Conservation (phyloP, 2,888 invertebrate genomes). For the Coleophora deauratella region DNA sequence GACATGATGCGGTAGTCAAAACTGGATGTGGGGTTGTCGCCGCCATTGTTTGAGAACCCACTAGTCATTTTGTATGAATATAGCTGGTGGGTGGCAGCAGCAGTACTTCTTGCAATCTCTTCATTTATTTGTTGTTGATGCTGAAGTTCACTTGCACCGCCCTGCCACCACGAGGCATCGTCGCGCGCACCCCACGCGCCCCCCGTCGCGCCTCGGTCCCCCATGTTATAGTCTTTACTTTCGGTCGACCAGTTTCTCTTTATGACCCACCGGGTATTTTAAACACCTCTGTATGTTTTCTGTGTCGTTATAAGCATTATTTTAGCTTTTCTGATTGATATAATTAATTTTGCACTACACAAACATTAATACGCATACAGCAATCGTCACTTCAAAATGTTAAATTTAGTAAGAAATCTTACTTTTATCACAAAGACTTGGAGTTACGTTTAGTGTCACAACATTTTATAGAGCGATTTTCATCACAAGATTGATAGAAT, state of each 20-base stretch:
- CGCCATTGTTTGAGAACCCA: conserved; percentile 82
- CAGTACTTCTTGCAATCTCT: conserved; percentile 61
- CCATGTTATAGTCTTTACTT: conserved; percentile 63
- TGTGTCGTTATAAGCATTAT: conserved; percentile 44
- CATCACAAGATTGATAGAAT: background rate
- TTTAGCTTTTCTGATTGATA: conserved; percentile 22
- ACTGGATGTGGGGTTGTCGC: conserved; percentile 77
- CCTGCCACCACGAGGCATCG: conserved; percentile 73
- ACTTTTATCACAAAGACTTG: conserved; percentile 56
- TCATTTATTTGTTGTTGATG: conserved; percentile 68
- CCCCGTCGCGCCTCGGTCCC: conserved; percentile 70
- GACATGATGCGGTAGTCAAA: conserved; percentile 84
- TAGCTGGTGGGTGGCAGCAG: conserved; percentile 78
- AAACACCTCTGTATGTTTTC: conserved; percentile 33
- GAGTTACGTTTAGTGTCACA: conserved; percentile 37
- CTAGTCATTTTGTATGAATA: conserved; percentile 91
- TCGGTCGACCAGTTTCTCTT: conserved; percentile 64
- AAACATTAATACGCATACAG: background rate
- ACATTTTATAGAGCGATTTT: conserved; percentile 22
- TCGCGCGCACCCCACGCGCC: conserved; percentile 75
- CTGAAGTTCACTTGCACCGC: conserved; percentile 64
- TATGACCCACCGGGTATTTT: conserved; percentile 41
- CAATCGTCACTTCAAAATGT: background rate
- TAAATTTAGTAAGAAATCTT: conserved; percentile 7
- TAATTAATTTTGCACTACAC: conserved; percentile 19